phyloP scores from a whole-genome alignment of 2,797 vertebrate genomes.

The Alauda arvensis region DNA sequence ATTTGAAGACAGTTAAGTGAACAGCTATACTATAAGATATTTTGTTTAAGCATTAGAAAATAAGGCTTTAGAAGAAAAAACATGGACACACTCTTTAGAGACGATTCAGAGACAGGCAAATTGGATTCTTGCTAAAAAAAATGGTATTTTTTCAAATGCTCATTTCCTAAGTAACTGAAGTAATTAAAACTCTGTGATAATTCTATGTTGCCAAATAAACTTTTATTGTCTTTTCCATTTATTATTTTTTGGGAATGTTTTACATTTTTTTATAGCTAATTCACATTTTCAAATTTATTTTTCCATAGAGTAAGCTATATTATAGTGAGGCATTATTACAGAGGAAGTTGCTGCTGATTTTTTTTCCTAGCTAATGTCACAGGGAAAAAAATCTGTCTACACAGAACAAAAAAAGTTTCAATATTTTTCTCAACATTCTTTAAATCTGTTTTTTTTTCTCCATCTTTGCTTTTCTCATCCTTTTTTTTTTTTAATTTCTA shows the following conservation, averaged over 20 bases:
- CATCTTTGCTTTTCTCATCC: conserved; percentile 16
- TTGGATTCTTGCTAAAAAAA: background rate
- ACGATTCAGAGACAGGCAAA: background rate
- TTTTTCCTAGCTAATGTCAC: background rate
- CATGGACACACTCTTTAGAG: background rate
- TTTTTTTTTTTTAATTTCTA: background rate
- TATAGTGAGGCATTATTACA: background rate
- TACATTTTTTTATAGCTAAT: background rate
- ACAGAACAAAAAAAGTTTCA: conserved; percentile 1
- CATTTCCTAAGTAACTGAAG: background rate
- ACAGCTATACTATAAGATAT: background rate
- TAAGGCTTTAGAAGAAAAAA: background rate
- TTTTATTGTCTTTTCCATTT: background rate
- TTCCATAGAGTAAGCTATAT: background rate
- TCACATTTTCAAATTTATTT: background rate
- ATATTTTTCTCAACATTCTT: conserved; percentile 27
- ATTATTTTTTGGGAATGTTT: background rate
- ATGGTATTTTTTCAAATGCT: background rate
- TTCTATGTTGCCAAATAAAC: background rate
- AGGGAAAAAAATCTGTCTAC: background rate
- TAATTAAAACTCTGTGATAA: conserved; percentile 18
- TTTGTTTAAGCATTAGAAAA: background rate
- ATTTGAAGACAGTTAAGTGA: background rate
- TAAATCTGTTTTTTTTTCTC: background rate
- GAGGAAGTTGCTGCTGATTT: background rate